A percentile compares a stretch with the other conserved stretches of the same genome.
phyloP scores from a whole-genome alignment of 2,797 vertebrate genomes.

The Coregonus sp. region DNA sequence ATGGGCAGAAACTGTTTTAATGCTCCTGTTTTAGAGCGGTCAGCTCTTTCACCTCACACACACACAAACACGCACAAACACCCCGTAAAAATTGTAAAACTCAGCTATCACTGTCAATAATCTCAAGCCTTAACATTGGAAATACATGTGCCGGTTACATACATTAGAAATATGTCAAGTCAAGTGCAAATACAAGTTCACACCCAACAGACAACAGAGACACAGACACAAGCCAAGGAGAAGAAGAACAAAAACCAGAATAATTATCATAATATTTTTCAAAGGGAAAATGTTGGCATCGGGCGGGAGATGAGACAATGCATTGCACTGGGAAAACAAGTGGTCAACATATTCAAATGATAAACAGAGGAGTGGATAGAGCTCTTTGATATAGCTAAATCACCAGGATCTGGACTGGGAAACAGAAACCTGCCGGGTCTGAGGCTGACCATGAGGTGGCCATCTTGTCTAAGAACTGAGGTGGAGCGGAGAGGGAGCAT shows the following conservation, averaged over 20 bases:
- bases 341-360: constrained; percentile 20
- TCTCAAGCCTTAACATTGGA: neutral
- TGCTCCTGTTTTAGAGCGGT: constrained; percentile 60
- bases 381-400: too few relatives aligned
- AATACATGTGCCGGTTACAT: neutral
- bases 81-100: neutral
- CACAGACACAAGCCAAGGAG: constrained; percentile 51
- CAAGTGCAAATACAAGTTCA: constrained; percentile 16
- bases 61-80: neutral
- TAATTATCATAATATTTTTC: constrained; percentile 13
- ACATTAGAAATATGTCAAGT: neutral
- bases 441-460: neutral
- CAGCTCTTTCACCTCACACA: constrained; percentile 62
- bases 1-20: constrained; percentile 54
- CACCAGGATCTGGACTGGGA: neutral
- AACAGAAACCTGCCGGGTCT: neutral
- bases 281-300: constrained; percentile 27
- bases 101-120: neutral
- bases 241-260: constrained; percentile 14
- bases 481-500: constrained; percentile 24
- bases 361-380: neutral
- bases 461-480: neutral
- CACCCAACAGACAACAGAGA: constrained; percentile 52
- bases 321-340: constrained; percentile 46
- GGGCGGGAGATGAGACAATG: constrained; percentile 32